Evolutionary conservation across 1,140 invertebrate genomes (phyloP).

Genomic region (Drosophila nigrodunni): DNA sequence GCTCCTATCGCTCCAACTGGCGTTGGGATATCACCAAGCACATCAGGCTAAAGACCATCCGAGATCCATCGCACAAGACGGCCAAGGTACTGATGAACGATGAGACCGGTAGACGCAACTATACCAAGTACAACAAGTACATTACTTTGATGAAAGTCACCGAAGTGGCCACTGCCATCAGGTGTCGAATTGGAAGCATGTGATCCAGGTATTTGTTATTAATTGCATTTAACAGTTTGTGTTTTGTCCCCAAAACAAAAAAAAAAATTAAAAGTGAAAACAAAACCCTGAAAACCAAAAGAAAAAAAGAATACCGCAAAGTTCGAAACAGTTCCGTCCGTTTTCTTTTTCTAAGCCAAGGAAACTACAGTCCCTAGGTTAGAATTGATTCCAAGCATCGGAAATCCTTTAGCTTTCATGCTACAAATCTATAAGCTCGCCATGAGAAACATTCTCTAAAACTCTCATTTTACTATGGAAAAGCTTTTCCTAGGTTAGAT

Average conservation of each 20-base stretch:
- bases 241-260: conserved; percentile 71
- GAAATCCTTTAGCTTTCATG: background rate
- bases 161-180: conserved; percentile 90
- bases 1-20: conserved; percentile 97
- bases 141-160: conserved; percentile 89
- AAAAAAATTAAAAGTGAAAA: conserved; percentile 4
- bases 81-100: conserved; percentile 95
- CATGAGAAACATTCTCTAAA: background rate
- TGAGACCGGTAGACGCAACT: conserved; percentile 95
- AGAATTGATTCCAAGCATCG: background rate
- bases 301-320: background rate
- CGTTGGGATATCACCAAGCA: conserved; percentile 98
- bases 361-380: background rate
- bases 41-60: conserved; percentile 93
- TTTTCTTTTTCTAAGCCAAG: background rate
- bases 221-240: conserved; percentile 70
- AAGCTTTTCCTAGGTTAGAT: background rate
- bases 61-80: conserved; percentile 91
- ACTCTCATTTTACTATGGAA: too few relatives aligned
- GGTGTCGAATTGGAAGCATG: conserved; percentile 92
- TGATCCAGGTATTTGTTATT: conserved; percentile 88
- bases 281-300: conserved; percentile 1
- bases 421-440: too few relatives aligned
- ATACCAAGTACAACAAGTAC: conserved; percentile 96
- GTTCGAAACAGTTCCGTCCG: conserved; percentile 4